Conservation (phyloP, 2,888 invertebrate species). For the Vannuccia rotundouncinata region DNA sequence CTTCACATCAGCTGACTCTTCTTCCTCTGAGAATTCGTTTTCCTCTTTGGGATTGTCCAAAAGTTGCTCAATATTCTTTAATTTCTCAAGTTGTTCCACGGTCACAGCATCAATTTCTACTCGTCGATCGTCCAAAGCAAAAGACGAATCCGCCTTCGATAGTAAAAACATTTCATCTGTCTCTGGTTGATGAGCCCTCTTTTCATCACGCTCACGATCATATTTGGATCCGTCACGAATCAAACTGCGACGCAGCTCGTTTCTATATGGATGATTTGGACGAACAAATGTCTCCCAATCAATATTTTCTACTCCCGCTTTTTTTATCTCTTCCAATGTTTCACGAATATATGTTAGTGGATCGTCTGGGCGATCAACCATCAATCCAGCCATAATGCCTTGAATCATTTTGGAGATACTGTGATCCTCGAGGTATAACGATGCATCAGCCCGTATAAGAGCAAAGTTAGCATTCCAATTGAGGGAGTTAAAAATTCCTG, state of each 20-base stretch:
- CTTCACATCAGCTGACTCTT: not conserved
- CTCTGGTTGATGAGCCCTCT: not conserved
- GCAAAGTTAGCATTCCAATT: not conserved
- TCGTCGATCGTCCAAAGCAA: not conserved
- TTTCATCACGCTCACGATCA: not conserved
- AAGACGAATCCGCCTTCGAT: not conserved
- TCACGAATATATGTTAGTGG: not conserved
- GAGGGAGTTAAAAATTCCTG: not conserved
- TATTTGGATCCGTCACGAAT: not conserved
- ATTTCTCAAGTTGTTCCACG: not conserved
- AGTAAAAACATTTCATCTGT: not conserved
- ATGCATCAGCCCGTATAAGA: not conserved
- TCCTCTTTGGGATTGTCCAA: not conserved
- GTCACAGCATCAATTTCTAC: not conserved
- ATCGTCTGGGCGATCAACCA: not conserved
- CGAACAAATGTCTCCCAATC: not conserved
- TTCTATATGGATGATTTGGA: not conserved
- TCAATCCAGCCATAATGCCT: not conserved
- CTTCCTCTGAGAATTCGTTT: not conserved
- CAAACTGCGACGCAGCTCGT: not conserved
- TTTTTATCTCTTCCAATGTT: not conserved
- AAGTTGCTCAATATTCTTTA: not conserved
- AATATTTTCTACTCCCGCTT: not conserved
- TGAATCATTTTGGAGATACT: not conserved
- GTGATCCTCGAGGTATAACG: not conserved